These are phyloP conservation scores for Scatophagus argus DNA, from an alignment of 2,113 vertebrate genomes.

Conservation along the genomic window DNA sequence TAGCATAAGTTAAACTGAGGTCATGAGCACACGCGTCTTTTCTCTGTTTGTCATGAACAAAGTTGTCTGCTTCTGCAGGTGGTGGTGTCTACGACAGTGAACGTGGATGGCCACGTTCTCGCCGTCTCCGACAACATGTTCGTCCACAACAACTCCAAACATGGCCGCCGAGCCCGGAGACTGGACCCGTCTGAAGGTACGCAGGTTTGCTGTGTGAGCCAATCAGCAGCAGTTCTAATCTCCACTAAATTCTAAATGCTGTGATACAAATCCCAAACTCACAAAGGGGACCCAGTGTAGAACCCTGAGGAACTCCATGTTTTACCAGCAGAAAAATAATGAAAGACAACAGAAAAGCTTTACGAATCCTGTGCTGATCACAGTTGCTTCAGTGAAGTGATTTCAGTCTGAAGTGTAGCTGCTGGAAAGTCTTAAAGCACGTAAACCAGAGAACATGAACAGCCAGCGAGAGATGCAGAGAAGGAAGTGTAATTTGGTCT, in stretches of 20 bases:
- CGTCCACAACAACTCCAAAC: constrained; percentile 86
- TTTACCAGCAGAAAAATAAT: not conserved
- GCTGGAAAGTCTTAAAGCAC: not conserved
- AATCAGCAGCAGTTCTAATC: not conserved
- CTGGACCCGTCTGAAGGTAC: constrained; percentile 83
- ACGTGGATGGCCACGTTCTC: constrained; percentile 77
- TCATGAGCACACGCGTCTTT: too few species aligned
- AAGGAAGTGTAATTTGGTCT: constrained; percentile 32
- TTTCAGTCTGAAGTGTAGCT: not conserved
- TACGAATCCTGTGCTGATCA: too few species aligned
- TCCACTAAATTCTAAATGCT: not conserved
- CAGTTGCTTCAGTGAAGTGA: not conserved
- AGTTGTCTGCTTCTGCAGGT: constrained; percentile 63
- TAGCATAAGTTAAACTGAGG: too few species aligned
- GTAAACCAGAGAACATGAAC: not conserved
- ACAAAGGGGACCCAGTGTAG: not conserved
- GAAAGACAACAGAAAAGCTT: not conserved
- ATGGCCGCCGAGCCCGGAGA: constrained; percentile 81
- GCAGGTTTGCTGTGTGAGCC: not conserved
- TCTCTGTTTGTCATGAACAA: not conserved
- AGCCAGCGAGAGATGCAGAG: not conserved
- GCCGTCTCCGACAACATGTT: constrained; percentile 85
- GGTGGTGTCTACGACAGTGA: constrained; percentile 81
- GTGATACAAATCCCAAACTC: not conserved
- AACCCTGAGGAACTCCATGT: not conserved